Conservation (phyloP, 2,797 vertebrate species). For the Petrocephalus sullivani region DNA sequence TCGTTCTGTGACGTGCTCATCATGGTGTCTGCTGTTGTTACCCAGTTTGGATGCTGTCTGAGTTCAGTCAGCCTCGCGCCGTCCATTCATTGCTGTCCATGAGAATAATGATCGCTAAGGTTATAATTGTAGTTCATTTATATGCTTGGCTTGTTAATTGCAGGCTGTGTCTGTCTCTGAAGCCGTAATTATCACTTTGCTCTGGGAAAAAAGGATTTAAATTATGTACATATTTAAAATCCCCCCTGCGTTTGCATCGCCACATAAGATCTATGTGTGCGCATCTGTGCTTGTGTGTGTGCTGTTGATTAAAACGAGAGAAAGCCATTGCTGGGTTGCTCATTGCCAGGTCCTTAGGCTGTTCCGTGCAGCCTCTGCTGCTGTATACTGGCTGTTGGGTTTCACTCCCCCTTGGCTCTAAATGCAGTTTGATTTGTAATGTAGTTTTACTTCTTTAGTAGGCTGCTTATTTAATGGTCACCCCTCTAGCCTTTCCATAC, state of each 20-base stretch:
- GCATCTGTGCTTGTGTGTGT: not conserved
- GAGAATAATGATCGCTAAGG: slow-evolving; percentile 39
- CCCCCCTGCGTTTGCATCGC: not conserved
- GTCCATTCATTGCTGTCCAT: slow-evolving; percentile 44
- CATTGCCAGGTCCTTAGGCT: slow-evolving; percentile 5
- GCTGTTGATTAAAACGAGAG: not conserved
- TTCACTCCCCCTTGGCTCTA: not conserved
- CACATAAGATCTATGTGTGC: not conserved
- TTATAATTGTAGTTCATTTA: slow-evolving; percentile 43
- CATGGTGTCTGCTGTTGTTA: not conserved
- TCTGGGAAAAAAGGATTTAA: slow-evolving; percentile 28
- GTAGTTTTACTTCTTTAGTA: not conserved
- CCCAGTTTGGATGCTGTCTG: not conserved
- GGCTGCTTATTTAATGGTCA: not conserved
- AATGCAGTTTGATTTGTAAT: not conserved
- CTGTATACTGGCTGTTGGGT: not conserved
- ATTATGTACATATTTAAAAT: slow-evolving; percentile 16
- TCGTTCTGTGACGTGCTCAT: not conserved
- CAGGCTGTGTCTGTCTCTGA: slow-evolving; percentile 44
- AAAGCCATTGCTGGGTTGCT: not conserved
- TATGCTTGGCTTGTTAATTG: slow-evolving; percentile 41
- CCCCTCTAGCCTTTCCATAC: not conserved
- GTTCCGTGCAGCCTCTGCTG: not conserved
- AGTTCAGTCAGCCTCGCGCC: not conserved
- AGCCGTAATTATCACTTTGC: slow-evolving; percentile 43